Evolutionary conservation across 1,140 invertebrate genomes (phyloP).

Genomic region (Octopus sinensis): DNA sequence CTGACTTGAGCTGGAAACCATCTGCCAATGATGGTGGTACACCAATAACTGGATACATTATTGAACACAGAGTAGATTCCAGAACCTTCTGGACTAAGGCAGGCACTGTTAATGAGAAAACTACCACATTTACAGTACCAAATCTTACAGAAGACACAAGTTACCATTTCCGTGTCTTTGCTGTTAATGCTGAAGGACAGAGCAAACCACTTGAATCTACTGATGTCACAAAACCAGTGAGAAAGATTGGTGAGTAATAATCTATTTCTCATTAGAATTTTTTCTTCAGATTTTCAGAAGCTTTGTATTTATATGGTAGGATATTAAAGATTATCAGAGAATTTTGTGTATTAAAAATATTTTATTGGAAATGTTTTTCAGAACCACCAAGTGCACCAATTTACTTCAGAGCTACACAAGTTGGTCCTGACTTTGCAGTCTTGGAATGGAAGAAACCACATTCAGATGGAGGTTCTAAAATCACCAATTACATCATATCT

Average conservation of each 20-base stretch:
- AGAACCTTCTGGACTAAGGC: constrained; percentile 86
- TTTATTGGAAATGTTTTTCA: constrained; percentile 43
- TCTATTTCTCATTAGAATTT: neutral
- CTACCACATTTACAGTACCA: constrained; percentile 75
- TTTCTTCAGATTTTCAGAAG: neutral
- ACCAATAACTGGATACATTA: constrained; percentile 45
- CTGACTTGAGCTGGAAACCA: constrained; percentile 45
- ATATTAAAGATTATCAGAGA: too few relatives aligned
- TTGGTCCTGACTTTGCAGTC: constrained; percentile 90
- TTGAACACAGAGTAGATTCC: constrained; percentile 61
- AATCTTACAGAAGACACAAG: constrained; percentile 84
- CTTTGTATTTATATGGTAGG: neutral
- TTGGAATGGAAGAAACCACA: constrained; percentile 88
- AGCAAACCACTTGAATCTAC: constrained; percentile 81
- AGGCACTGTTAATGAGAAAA: constrained; percentile 31
- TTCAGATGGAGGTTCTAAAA: constrained; percentile 88
- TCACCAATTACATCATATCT: constrained; percentile 63
- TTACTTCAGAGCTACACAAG: constrained; percentile 84
- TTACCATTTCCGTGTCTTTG: constrained; percentile 88
- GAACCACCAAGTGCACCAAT: constrained; percentile 92
- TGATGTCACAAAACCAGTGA: constrained; percentile 72
- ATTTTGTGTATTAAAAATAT: neutral
- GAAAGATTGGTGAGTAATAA: constrained; percentile 51
- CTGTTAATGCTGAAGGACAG: constrained; percentile 90
- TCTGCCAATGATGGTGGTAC: constrained; percentile 47